A percentile compares a stretch with the other conserved stretches of the same genome.
Conservation (phyloP, 2,797 vertebrate species). For the Dipus sagitta region DNA sequence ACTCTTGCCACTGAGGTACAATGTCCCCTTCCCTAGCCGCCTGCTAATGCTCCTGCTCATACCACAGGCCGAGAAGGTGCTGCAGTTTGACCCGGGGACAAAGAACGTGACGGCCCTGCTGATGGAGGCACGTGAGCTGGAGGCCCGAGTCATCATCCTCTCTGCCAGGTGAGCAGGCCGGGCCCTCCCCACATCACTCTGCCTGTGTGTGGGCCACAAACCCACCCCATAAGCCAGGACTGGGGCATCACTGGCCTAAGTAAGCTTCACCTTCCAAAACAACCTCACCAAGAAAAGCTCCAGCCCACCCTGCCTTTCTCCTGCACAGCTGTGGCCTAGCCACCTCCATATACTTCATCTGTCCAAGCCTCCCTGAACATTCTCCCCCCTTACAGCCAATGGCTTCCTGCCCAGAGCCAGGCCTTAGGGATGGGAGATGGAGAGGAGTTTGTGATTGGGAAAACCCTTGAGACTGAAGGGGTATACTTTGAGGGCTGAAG, state of each 20-base stretch:
- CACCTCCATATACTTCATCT: accelerated
- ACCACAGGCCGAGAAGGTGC: conserved; percentile 99
- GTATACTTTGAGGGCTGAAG: background rate
- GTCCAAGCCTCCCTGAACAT: background rate
- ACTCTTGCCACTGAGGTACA: conserved; percentile 88
- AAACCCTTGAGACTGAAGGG: background rate
- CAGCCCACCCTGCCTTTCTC: background rate
- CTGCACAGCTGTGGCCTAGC: background rate
- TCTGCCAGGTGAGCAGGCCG: conserved; percentile 93
- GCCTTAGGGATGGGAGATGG: background rate
- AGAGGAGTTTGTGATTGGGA: background rate
- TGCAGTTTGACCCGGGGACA: conserved; percentile 98
- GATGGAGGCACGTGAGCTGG: conserved; percentile 98
- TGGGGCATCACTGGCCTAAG: background rate
- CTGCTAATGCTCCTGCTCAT: conserved; percentile 87
- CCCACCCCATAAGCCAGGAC: background rate
- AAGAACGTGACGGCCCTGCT: conserved; percentile 98
- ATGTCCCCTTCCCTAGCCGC: conserved; percentile 89
- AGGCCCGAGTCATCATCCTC: conserved; percentile 98
- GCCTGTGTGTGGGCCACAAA: background rate
- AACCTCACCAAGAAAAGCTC: background rate
- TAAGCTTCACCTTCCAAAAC: background rate
- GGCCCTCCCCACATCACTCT: accelerated
- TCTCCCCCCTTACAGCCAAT: too few species aligned
- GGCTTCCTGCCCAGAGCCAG: background rate